Percentiles rank a stretch among this genome's conserved stretches.
These are phyloP conservation scores for Cryptosula pallasiana DNA, from an alignment of 2,888 invertebrate species.

Conservation along the genomic window DNA sequence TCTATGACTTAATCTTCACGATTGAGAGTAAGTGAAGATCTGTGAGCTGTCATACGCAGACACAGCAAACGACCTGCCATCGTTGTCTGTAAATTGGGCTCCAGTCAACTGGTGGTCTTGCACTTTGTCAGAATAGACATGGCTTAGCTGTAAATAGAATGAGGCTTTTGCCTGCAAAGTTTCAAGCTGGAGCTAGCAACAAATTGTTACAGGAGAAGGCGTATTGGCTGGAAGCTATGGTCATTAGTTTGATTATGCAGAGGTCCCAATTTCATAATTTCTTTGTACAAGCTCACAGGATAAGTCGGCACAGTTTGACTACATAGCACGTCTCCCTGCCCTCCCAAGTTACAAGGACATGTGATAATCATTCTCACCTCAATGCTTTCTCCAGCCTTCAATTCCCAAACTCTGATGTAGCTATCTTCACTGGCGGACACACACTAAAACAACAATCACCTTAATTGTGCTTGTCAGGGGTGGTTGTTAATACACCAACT, in stretches of 20 bases:
- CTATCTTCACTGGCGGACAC: constrained; percentile 9
- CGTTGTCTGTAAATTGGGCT: background rate
- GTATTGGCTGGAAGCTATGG: no score
- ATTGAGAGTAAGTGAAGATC: background rate
- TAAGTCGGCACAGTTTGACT: no score
- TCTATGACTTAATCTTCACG: no score
- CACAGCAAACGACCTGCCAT: constrained; percentile 7
- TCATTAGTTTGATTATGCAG: no score
- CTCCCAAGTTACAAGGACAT: no score
- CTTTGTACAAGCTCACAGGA: no score
- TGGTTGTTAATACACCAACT: no score
- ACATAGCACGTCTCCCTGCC: no score
- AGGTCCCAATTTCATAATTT: no score
- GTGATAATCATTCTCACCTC: background rate
- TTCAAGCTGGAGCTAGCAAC: no score
- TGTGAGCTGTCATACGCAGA: constrained; percentile 13
- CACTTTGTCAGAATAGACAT: background rate
- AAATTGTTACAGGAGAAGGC: background rate
- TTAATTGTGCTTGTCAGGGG: no score
- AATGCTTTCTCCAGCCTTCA: background rate
- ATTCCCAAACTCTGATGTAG: constrained; percentile 5
- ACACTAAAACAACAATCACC: constrained; percentile 13
- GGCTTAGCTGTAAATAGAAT: background rate
- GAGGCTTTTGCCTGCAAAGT: no score
- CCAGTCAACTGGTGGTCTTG: constrained; percentile 4